These are phyloP conservation scores for Liopterus haemorrhoidalis DNA, from an alignment of 2,888 invertebrate species.

Conservation along the genomic window DNA sequence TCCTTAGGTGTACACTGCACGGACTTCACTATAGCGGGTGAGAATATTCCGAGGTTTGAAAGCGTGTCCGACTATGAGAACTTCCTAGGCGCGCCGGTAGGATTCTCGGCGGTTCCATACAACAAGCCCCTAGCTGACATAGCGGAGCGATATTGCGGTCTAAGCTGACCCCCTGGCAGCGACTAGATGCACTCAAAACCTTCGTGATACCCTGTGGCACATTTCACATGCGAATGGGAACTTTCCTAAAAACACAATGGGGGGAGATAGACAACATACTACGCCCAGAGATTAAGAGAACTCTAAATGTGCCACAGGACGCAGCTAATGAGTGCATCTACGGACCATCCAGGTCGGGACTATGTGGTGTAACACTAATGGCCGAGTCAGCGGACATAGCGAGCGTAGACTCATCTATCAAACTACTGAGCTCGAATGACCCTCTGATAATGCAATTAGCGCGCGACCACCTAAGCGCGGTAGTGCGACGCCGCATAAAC, in stretches of 20 bases:
- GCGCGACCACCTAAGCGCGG: neutral
- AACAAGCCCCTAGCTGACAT: too few species aligned
- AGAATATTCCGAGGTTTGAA: neutral
- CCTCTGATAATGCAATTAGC: neutral
- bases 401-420: neutral
- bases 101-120: neutral
- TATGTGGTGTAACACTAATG: slow-evolving; percentile 10
- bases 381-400: slow-evolving; percentile 8
- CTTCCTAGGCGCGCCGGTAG: neutral
- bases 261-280: neutral
- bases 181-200: slow-evolving; percentile 6
- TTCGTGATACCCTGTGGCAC: slow-evolving; percentile 9
- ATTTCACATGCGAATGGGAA: neutral
- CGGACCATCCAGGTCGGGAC: slow-evolving; percentile 13
- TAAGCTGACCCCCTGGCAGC: slow-evolving; percentile 14
- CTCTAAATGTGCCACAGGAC: slow-evolving; percentile 6
- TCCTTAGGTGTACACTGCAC: neutral
- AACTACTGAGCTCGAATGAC: slow-evolving; percentile 1
- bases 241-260: slow-evolving; percentile 1
- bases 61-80: too few species aligned
- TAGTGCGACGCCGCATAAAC: neutral
- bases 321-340: slow-evolving; percentile 8
- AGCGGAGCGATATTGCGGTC: too few species aligned
- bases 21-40: neutral
- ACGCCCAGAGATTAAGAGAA: neutral